Evolutionary conservation across 2,797 vertebrate species (phyloP).

Genomic region (Sebastiscus albofasciatus): DNA sequence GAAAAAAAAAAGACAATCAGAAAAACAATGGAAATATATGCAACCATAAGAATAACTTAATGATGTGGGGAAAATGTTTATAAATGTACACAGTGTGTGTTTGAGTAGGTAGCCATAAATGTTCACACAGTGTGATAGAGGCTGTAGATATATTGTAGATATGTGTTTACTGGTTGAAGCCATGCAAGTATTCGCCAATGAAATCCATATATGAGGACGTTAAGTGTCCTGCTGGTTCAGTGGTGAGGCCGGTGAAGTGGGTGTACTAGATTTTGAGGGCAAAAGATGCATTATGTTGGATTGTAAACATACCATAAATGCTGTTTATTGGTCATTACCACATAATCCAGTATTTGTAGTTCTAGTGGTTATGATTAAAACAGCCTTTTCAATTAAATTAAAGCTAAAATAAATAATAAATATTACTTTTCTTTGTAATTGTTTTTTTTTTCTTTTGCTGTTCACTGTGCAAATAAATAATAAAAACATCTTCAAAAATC

Average conservation of each 20-base stretch:
- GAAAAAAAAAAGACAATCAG: conserved; percentile 23
- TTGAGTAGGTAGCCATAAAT: not conserved
- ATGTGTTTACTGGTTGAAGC: not conserved
- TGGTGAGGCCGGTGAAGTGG: too few species aligned
- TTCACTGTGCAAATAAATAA: not conserved
- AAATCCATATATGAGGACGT: not conserved
- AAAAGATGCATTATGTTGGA: not conserved
- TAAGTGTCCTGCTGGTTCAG: not conserved
- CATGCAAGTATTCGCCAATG: not conserved
- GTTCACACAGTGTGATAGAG: not conserved
- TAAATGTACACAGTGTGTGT: not conserved
- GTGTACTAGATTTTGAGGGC: not conserved
- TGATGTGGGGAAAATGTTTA: conserved; percentile 2
- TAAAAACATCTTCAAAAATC: not conserved
- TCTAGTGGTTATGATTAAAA: not conserved
- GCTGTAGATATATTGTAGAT: not conserved
- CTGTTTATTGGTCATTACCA: not conserved
- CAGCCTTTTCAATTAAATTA: not conserved
- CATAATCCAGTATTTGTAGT: not conserved
- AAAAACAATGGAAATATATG: conserved; percentile 42
- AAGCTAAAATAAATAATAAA: too few species aligned
- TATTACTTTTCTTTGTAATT: not conserved
- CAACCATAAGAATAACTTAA: conserved; percentile 26
- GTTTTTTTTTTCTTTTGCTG: too few species aligned
- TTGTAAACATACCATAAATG: not conserved